Evolutionary conservation across 2,113 vertebrate species (phyloP), one percentile per base, ranked within the genome.

Genomic region (Rissa tridactyla): DNA sequence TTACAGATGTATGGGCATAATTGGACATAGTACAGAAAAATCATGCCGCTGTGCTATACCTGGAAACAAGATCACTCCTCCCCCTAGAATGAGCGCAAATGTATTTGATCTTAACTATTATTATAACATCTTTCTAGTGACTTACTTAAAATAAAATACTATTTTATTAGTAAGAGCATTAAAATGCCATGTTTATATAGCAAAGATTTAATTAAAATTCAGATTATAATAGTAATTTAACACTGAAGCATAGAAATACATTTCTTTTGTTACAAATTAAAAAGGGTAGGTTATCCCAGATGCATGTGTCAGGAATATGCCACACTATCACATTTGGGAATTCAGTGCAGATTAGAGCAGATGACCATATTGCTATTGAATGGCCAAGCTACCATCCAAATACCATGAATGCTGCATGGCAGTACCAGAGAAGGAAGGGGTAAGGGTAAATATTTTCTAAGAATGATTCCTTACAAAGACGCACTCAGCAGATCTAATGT

Each of bases 181-280:
- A 95, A 97, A 96, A 90, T 90, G 72, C 51, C 78, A 85, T 77
- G 76, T 80, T 94, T 94, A 88, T 92, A 79, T 62, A 75, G 66
- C 13, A 34, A 58, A 94, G 86, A 89, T 80, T 96, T 90, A 96
- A 94, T 89, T 96, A 92, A 77, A 82, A 90, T 81, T 96, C 64
- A 89, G 79, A 51, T 92, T 71, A 44, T 69, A 88, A 86, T 92
- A 95, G 88, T 73, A 82, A 93, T 88, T 93, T 90, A 91, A 81
- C 46, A 64, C 20, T 8, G 30, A 89, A 54, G 58, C 6, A 9
- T 3, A 76, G 36, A 92, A 62, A 14, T 54, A 54, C 32, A 90
- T 79, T 76, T 85, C 66, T 93, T 92, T 66, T 68, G 12, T 70
- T 82, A 83, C 65, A 68, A 75, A 90, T 73, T 42, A 16, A 49